Percentiles rank a stretch among this genome's conserved stretches.
These are phyloP conservation scores for Rhimphoctona megacephalus DNA, from an alignment of 2,888 invertebrate genomes.

Conservation along the genomic window DNA sequence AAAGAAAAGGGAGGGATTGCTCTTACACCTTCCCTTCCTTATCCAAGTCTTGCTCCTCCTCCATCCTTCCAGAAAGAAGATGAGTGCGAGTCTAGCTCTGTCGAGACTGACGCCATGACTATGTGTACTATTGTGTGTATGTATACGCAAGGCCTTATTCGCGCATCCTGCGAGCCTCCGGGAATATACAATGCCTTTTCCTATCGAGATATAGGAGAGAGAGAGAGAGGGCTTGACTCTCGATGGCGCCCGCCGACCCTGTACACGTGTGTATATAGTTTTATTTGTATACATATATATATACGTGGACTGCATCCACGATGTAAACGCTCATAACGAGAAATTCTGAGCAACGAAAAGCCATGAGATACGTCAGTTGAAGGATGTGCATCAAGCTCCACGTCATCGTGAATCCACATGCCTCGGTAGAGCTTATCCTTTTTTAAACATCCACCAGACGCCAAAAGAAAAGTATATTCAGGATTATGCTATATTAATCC, in stretches of 20 bases:
- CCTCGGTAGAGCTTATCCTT: conserved; percentile 21
- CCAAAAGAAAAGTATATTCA: conserved; percentile 53
- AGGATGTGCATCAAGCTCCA: conserved; percentile 40
- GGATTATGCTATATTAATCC: conserved; percentile 64
- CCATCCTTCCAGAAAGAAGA: conserved; percentile 51
- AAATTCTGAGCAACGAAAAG: conserved; percentile 42
- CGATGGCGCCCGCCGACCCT: conserved; percentile 52
- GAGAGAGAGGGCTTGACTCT: conserved; percentile 21
- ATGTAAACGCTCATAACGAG: conserved; percentile 45
- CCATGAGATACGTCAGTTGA: conserved; percentile 48
- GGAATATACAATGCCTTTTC: conserved; percentile 63
- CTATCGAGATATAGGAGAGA: conserved; percentile 53
- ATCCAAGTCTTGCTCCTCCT: conserved; percentile 45
- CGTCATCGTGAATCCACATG: conserved; percentile 51
- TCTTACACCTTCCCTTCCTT: conserved; percentile 42
- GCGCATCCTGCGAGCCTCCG: conserved; percentile 59
- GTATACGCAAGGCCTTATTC: conserved; percentile 19
- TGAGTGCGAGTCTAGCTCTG: conserved; percentile 51
- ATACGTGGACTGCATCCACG: conserved; percentile 11
- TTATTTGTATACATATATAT: conserved; percentile 7
- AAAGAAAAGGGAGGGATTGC: conserved; percentile 20
- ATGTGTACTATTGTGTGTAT: not conserved
- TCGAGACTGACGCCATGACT: conserved; percentile 38
- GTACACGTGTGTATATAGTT: not conserved
- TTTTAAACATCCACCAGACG: conserved; percentile 56